Evolutionary conservation across 2,113 vertebrate species (phyloP).

Genomic region (Leptobrachium leishanense): DNA sequence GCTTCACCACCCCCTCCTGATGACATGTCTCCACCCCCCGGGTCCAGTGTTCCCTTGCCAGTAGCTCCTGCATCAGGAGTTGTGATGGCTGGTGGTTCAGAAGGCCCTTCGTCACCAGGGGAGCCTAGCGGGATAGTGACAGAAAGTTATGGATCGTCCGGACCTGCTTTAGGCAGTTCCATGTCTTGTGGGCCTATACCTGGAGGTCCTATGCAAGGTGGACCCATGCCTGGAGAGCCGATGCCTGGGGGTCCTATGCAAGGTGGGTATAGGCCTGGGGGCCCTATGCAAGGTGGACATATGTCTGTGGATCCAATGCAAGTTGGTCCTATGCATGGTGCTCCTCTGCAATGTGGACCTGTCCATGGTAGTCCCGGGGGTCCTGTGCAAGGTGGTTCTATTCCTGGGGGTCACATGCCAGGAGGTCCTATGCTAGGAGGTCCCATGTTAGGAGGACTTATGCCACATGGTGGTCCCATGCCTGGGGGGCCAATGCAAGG

Average conservation of each 20-base stretch:
- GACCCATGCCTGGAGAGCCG: background rate
- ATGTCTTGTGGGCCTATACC: constrained; percentile 53
- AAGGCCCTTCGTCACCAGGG: background rate
- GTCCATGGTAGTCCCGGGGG: constrained; percentile 62
- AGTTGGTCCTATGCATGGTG: background rate
- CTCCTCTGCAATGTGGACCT: constrained; percentile 55
- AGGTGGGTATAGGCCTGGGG: constrained; percentile 50
- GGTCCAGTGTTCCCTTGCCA: constrained; percentile 22
- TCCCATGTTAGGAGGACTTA: constrained; percentile 8
- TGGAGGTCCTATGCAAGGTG: constrained; percentile 44
- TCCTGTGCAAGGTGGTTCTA: constrained; percentile 62
- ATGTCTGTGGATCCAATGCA: constrained; percentile 21
- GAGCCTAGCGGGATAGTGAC: background rate
- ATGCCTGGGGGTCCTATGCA: background rate
- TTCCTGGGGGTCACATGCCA: constrained; percentile 4
- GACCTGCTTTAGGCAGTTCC: background rate
- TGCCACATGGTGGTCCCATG: constrained; percentile 1
- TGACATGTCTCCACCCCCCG: background rate
- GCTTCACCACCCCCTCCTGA: constrained; percentile 70
- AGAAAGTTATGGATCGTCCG: constrained; percentile 5
- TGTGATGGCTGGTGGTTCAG: constrained; percentile 48
- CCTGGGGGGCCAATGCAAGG: constrained; percentile 6
- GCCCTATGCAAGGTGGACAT: constrained; percentile 48
- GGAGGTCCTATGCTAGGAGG: constrained; percentile 48
- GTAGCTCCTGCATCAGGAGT: constrained; percentile 64